Conservation (phyloP, 2,888 invertebrate genomes). For the Plusia festucae region DNA sequence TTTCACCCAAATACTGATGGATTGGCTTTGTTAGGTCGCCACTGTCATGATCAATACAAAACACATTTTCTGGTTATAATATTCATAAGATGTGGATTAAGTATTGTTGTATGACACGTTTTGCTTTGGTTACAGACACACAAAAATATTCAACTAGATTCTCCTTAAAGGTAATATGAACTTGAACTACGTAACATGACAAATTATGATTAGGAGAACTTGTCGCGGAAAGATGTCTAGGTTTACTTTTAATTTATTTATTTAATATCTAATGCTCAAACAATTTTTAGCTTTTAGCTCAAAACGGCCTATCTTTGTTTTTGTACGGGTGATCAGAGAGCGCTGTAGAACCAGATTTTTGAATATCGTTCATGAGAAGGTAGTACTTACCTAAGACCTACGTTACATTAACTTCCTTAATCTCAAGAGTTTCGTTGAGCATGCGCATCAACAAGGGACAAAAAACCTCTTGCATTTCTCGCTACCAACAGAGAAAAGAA, state of each 20-base stretch:
- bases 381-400: too few relatives aligned
- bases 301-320: neutral
- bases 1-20: constrained; percentile 70
- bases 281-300: too few relatives aligned
- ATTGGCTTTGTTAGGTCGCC: constrained; percentile 67
- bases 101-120: constrained; percentile 10
- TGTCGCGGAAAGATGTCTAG: too few relatives aligned
- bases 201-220: too few relatives aligned
- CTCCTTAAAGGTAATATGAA: neutral
- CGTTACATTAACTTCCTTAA: neutral
- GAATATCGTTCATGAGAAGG: neutral
- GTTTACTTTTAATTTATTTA: too few relatives aligned
- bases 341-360: neutral
- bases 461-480: neutral
- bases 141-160: neutral
- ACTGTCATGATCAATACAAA: constrained; percentile 48
- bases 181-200: neutral
- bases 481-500: neutral
- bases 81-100: constrained; percentile 8
- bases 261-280: too few relatives aligned
- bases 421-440: neutral
- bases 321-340: neutral
- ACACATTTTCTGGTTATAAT: constrained; percentile 35
- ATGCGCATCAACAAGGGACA: neutral
- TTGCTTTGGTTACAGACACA: neutral